Percentiles rank a stretch among this genome's conserved stretches.
Conservation (phyloP, 2,113 vertebrate species). For the Halichoerus grypus region DNA sequence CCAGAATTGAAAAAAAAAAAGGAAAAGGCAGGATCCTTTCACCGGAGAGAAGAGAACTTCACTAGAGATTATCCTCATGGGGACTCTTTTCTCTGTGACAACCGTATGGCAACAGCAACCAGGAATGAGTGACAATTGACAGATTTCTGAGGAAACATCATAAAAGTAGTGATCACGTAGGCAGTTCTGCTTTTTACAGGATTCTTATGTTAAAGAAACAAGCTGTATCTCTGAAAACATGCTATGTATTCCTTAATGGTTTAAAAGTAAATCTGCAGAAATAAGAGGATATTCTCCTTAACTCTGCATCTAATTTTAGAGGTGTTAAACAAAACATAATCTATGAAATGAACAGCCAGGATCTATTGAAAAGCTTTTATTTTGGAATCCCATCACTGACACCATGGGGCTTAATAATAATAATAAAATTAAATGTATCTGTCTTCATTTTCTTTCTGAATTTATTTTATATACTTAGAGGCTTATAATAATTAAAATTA, state of each 20-base stretch:
- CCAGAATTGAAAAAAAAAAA: not conserved
- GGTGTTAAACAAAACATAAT: constrained; percentile 6
- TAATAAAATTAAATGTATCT: constrained; percentile 49
- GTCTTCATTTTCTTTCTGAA: constrained; percentile 62
- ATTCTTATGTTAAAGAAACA: not conserved
- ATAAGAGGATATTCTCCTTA: not conserved
- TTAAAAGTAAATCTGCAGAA: not conserved
- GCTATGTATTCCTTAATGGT: not conserved
- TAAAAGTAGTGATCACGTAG: not conserved
- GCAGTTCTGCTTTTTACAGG: not conserved
- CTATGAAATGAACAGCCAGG: not conserved
- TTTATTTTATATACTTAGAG: constrained; percentile 65
- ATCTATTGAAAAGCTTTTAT: constrained; percentile 36
- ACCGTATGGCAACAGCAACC: not conserved
- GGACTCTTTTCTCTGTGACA: not conserved
- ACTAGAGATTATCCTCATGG: not conserved
- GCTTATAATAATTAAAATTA: constrained; percentile 74
- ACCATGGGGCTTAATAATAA: constrained; percentile 40
- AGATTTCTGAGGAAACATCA: not conserved
- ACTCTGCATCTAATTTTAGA: constrained; percentile 32
- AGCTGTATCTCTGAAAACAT: not conserved
- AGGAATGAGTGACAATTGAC: not conserved
- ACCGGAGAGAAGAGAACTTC: not conserved
- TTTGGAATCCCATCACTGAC: constrained; percentile 28
- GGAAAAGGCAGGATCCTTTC: not conserved